phyloP scores from a whole-genome alignment of 1,140 invertebrate genomes.

The Trichonephila inaurata region DNA sequence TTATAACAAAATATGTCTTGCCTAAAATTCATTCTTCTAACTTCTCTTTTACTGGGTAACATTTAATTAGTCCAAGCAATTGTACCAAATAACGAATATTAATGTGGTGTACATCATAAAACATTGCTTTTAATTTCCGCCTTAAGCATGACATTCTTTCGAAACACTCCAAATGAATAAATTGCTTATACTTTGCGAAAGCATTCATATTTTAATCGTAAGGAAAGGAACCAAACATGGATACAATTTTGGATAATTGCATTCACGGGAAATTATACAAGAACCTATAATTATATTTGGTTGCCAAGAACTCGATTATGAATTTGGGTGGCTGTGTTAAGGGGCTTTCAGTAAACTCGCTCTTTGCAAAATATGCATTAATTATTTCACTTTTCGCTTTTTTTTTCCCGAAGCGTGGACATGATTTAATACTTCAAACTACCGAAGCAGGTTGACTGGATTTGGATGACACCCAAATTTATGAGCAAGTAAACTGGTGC shows the following conservation, averaged over 20 bases:
- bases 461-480: neutral
- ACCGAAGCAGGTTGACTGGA: neutral
- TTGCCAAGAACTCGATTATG: conserved; percentile 16
- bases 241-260: conserved; percentile 14
- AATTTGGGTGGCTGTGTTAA: neutral
- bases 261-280: neutral
- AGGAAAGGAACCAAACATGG: conserved; percentile 1
- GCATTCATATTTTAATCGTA: neutral
- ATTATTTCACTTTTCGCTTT: neutral
- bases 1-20: neutral
- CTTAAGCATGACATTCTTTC: conserved; percentile 11
- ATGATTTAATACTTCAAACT: neutral
- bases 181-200: neutral
- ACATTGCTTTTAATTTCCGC: neutral
- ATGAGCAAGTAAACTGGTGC: neutral
- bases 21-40: neutral
- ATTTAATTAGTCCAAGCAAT: neutral
- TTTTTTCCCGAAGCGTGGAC: neutral
- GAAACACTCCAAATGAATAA: neutral
- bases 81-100: conserved; percentile 5
- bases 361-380: neutral
- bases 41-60: neutral
- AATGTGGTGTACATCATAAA: neutral
- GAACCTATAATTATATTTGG: neutral
- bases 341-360: neutral